Evolutionary conservation across 2,797 vertebrate species (phyloP).

Genomic region (Anas bernieri): DNA sequence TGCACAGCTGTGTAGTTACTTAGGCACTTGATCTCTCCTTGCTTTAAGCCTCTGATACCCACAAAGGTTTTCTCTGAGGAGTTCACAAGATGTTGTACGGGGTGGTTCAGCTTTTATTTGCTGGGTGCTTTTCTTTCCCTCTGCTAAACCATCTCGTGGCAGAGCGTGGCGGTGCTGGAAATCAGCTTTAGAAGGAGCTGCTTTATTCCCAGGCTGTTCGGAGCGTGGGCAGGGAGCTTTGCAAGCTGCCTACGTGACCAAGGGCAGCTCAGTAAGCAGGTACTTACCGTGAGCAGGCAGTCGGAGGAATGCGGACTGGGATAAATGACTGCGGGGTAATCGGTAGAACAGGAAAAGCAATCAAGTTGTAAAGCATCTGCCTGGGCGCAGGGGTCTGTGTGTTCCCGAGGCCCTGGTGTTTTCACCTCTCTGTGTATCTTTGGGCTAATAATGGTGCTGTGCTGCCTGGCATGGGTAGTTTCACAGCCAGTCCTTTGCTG

Average conservation of each 20-base stretch:
- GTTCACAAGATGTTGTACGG: background rate
- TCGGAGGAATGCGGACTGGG: slow-evolving; percentile 38
- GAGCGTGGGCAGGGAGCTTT: slow-evolving; percentile 15
- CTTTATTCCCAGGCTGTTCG: background rate
- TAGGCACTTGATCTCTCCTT: background rate
- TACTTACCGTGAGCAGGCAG: slow-evolving; percentile 42
- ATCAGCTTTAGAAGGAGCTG: background rate
- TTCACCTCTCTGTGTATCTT: background rate
- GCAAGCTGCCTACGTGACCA: slow-evolving; percentile 39
- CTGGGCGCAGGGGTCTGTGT: background rate
- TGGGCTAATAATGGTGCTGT: background rate
- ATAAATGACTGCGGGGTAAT: slow-evolving; percentile 36
- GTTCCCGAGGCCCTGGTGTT: background rate
- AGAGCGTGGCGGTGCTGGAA: background rate
- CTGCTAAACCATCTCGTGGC: background rate
- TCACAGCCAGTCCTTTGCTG: background rate
- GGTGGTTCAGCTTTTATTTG: background rate
- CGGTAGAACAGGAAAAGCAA: slow-evolving; percentile 5
- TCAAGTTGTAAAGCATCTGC: background rate
- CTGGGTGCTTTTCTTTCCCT: background rate
- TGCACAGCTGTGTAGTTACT: background rate
- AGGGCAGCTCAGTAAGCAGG: slow-evolving; percentile 56
- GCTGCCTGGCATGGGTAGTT: background rate
- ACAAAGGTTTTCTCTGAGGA: background rate
- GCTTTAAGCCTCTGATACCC: background rate